Conservation (phyloP, 2,113 vertebrate species). For the Naja naja region DNA sequence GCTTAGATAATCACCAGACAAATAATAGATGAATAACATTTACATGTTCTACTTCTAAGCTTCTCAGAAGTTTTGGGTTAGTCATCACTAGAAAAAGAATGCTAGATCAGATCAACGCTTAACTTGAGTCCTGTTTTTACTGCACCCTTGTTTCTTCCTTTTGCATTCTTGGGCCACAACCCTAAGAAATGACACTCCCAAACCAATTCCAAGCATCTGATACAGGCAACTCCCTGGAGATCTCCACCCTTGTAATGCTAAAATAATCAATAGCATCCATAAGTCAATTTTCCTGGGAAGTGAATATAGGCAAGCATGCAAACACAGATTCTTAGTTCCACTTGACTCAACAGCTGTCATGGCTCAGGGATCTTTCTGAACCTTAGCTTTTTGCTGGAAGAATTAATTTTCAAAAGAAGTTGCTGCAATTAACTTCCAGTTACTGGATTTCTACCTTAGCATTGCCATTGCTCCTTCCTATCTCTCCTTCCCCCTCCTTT, state of each 20-base stretch:
- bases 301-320: not conserved
- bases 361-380: not conserved
- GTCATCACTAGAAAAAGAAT: not conserved
- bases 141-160: not conserved
- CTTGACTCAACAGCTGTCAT: not conserved
- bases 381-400: not conserved
- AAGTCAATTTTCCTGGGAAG: conserved; percentile 1
- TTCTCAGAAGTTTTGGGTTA: not conserved
- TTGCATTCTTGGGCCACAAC: not conserved
- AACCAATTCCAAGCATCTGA: not conserved
- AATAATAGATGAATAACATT: not conserved
- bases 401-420: not conserved
- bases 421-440: not conserved
- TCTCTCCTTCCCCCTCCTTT: not conserved
- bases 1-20: not conserved
- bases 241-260: not conserved
- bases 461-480: not conserved
- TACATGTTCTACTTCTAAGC: not conserved
- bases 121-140: not conserved
- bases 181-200: not conserved
- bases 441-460: not conserved
- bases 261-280: not conserved
- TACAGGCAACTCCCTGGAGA: not conserved
- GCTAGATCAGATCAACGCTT: not conserved
- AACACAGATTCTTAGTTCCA: not conserved